These are phyloP conservation scores for Nymphicus hollandicus DNA, from an alignment of 2,113 vertebrate species.

Conservation along the genomic window DNA sequence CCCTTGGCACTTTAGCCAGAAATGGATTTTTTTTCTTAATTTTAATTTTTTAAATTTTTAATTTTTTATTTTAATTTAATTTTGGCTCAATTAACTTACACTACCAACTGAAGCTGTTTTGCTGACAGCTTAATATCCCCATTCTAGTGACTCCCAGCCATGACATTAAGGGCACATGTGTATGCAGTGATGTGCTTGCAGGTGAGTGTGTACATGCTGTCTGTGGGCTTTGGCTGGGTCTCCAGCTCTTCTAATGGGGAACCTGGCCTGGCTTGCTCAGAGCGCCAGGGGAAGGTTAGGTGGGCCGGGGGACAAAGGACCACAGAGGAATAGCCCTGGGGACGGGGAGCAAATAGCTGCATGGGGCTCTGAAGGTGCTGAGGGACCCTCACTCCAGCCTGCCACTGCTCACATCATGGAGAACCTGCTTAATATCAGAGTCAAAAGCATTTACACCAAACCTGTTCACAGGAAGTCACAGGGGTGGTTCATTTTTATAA, in stretches of 20 bases:
- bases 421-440: background rate
- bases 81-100: background rate
- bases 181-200: accelerated
- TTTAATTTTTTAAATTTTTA: no score
- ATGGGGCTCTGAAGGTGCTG: background rate
- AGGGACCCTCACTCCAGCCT: background rate
- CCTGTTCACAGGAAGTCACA: background rate
- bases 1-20: no score
- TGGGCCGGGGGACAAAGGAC: background rate
- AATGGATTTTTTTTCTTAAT: accelerated
- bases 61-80: accelerated
- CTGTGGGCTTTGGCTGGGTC: background rate
- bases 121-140: accelerated
- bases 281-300: accelerated
- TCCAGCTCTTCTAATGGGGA: accelerated
- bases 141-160: accelerated
- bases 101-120: accelerated
- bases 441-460: accelerated
- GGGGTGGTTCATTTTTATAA: no score
- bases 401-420: background rate
- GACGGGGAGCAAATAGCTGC: background rate
- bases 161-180: accelerated
- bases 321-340: accelerated
- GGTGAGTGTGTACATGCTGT: accelerated
- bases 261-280: background rate